Evolutionary conservation across 2,888 invertebrate genomes (phyloP), one percentile per base, ranked within the genome.

Genomic region (Esperia sulphurella): DNA sequence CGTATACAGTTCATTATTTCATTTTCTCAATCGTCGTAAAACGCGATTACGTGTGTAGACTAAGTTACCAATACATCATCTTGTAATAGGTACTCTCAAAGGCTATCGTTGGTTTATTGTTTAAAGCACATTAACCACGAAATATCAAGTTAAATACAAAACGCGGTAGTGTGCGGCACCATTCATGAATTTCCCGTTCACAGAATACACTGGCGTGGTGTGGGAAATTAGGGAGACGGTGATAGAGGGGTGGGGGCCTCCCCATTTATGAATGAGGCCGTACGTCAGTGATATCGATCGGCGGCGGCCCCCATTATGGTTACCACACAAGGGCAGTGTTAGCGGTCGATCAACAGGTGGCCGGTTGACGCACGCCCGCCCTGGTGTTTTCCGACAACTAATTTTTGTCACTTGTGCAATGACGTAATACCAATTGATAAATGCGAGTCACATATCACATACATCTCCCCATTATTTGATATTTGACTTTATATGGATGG

Each of bases 231-330:
- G 61, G 48, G 44, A 39, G 48, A 10, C 57, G 44, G 53, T 40
- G 57, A 65, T 60, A 63, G 58, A 29, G 41, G 64, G 75, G 64
- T 48, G 65, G 65, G 81, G 72, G 82, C 83, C 39, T 8, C 39
- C 14, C 75, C 62, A 53, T 85, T 87, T 79, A 85, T 89, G 88
- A 89, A 89, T 89, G 88, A 78, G 85, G 85, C 63, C 77, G 76
- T 83, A 88, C 88, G 88, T 89, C 88, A 89, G 80, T 67, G 67
- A 61, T 72, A 85, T 87, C 82, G 88, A 89, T 73, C 76, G 73
- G 54, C 57, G 54, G 57, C 59, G 68, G 71, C 71, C 75, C 63
- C 61, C 68, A 69, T 55, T 67, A 71, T 78, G 84, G 86, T 80
- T 82, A 76, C 66, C 78, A 61, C 75, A 75, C 86, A 87, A 88